phyloP scores from a whole-genome alignment of 2,797 vertebrate species.

The Oreonectes daqikongensis region DNA sequence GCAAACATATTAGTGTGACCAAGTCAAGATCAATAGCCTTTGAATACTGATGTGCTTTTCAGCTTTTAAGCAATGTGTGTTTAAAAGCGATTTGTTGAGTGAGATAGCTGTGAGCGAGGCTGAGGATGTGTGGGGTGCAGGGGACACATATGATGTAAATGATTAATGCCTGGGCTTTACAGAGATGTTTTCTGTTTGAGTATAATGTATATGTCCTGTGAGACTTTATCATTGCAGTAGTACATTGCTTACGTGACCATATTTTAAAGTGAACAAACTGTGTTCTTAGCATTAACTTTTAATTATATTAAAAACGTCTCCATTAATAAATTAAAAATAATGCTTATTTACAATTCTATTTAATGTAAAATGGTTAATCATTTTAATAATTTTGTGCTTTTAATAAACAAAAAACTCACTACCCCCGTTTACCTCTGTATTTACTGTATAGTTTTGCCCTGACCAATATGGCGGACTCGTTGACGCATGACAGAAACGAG shows the following conservation, averaged over 20 bases:
- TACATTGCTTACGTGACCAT: constrained; percentile 16
- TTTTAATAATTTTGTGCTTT: too few relatives aligned
- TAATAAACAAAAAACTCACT: too few relatives aligned
- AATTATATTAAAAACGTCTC: too few relatives aligned
- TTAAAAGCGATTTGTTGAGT: constrained; percentile 28
- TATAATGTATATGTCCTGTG: constrained; percentile 6
- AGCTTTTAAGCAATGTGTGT: constrained; percentile 6
- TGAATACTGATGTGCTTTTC: constrained; percentile 42
- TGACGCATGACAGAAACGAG: too few relatives aligned
- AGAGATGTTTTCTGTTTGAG: constrained; percentile 20
- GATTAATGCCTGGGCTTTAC: constrained; percentile 57
- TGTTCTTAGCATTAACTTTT: background rate
- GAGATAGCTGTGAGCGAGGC: constrained; percentile 37
- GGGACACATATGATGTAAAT: constrained; percentile 36
- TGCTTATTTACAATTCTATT: too few relatives aligned
- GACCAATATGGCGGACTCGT: too few relatives aligned
- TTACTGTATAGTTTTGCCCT: background rate
- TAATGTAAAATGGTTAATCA: too few relatives aligned
- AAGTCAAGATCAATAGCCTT: constrained; percentile 15
- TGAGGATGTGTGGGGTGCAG: background rate
- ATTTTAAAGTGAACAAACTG: background rate
- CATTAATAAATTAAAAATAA: too few relatives aligned
- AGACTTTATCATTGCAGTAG: background rate
- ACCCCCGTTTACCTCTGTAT: background rate
- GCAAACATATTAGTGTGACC: constrained; percentile 13